Conservation (phyloP, 2,797 vertebrate species). For the Aldrovandia affinis region DNA sequence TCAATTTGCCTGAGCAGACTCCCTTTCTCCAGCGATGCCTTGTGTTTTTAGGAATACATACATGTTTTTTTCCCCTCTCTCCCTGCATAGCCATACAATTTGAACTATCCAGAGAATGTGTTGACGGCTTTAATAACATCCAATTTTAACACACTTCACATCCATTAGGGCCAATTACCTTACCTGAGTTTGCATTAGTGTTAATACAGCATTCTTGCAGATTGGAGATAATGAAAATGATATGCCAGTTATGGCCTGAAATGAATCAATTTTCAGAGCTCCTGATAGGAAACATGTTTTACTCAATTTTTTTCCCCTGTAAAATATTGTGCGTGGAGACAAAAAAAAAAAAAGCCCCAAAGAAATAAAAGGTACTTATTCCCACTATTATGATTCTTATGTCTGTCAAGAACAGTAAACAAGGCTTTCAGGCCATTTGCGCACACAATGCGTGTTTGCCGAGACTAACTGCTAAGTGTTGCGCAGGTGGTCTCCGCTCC, state of each 20-base stretch:
- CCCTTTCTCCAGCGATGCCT: constrained; percentile 74
- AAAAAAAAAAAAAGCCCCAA: not conserved
- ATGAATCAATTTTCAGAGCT: constrained; percentile 47
- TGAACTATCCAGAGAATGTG: constrained; percentile 72
- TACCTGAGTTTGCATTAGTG: constrained; percentile 77
- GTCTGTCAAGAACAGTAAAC: constrained; percentile 24
- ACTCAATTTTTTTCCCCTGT: not conserved
- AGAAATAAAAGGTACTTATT: constrained; percentile 22
- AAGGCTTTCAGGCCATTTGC: constrained; percentile 9
- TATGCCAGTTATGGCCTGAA: constrained; percentile 58
- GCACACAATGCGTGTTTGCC: constrained; percentile 24
- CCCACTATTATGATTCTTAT: not conserved
- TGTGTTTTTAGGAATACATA: constrained; percentile 75
- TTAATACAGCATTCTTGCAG: constrained; percentile 85
- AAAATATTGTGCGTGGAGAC: not conserved
- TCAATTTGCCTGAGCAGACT: constrained; percentile 54
- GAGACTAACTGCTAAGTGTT: constrained; percentile 46
- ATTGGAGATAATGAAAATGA: constrained; percentile 85
- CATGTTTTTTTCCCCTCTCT: constrained; percentile 69
- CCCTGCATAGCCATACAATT: constrained; percentile 49
- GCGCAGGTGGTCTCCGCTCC: constrained; percentile 57
- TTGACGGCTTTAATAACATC: constrained; percentile 74
- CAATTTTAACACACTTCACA: constrained; percentile 73
- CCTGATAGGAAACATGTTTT: constrained; percentile 26
- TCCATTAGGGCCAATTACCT: constrained; percentile 69